These are phyloP conservation scores for Drosophila gunungcola DNA, from an alignment of 1,140 invertebrate species.

Conservation along the genomic window DNA sequence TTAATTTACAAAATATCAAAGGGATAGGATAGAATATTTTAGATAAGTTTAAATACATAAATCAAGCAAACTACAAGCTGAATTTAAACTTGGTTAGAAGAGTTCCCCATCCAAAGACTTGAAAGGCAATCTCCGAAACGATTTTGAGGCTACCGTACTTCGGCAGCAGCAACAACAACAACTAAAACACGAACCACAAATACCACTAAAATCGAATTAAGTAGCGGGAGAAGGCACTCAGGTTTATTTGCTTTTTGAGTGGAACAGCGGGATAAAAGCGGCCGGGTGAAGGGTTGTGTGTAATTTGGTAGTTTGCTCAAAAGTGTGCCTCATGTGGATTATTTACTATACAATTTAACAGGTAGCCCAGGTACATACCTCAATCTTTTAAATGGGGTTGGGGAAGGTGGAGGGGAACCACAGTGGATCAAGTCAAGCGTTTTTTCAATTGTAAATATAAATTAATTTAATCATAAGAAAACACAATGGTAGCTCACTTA, in stretches of 20 bases:
- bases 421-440: background rate
- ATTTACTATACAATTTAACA: conserved; percentile 74
- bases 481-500: background rate
- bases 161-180: conserved; percentile 10
- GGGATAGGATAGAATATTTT: too few relatives aligned
- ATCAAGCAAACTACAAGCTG: background rate
- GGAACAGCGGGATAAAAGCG: conserved; percentile 15
- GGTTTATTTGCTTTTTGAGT: conserved; percentile 63
- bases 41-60: too few relatives aligned
- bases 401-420: background rate
- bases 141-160: conserved; percentile 9
- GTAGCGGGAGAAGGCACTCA: conserved; percentile 41
- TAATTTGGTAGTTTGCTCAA: conserved; percentile 64
- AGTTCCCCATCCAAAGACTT: background rate
- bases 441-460: background rate
- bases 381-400: background rate
- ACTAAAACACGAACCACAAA: conserved; percentile 38
- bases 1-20: too few relatives aligned
- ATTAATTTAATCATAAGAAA: background rate
- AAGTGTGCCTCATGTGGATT: conserved; percentile 65
- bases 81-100: too few relatives aligned
- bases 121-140: background rate
- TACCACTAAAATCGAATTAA: conserved; percentile 52
- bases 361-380: conserved; percentile 50
- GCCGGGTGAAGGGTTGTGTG: conserved; percentile 27